These are phyloP conservation scores for Ernsta delagoae DNA, from an alignment of 2,888 invertebrate species.

Conservation along the genomic window DNA sequence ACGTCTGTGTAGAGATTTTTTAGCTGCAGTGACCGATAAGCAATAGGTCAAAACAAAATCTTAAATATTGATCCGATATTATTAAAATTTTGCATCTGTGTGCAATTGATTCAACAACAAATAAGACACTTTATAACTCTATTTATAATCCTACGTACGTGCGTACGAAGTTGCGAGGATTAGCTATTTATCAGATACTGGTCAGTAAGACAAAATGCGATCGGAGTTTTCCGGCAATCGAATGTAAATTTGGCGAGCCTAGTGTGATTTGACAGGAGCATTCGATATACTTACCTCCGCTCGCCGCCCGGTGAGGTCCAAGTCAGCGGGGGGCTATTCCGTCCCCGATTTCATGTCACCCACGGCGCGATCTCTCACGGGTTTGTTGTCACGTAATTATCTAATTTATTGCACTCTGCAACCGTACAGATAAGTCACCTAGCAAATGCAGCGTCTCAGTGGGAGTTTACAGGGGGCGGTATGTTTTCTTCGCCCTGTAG, in stretches of 20 bases:
- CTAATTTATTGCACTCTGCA: slow-evolving; percentile 76
- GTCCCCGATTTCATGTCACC: slow-evolving; percentile 58
- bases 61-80: too few relatives aligned
- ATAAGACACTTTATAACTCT: too few relatives aligned
- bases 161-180: too few relatives aligned
- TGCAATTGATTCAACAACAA: too few relatives aligned
- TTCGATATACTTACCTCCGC: slow-evolving; percentile 51
- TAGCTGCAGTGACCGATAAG: too few relatives aligned
- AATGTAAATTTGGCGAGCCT: slow-evolving; percentile 21
- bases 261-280: slow-evolving; percentile 65
- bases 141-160: too few relatives aligned
- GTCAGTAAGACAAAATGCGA: too few relatives aligned
- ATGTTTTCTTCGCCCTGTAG: slow-evolving; percentile 70
- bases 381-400: slow-evolving; percentile 80
- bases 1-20: too few relatives aligned
- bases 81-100: too few relatives aligned
- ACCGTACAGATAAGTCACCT: slow-evolving; percentile 55
- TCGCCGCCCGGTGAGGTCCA: slow-evolving; percentile 69
- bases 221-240: not conserved
- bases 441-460: slow-evolving; percentile 57
- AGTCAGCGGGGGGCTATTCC: slow-evolving; percentile 69
- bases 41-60: too few relatives aligned
- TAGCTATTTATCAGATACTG: too few relatives aligned
- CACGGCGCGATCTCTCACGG: slow-evolving; percentile 65
- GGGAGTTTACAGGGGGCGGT: slow-evolving; percentile 67